Evolutionary conservation across 2,888 invertebrate species (phyloP).

Genomic region (Kuschelorhynchus macadamiae): DNA sequence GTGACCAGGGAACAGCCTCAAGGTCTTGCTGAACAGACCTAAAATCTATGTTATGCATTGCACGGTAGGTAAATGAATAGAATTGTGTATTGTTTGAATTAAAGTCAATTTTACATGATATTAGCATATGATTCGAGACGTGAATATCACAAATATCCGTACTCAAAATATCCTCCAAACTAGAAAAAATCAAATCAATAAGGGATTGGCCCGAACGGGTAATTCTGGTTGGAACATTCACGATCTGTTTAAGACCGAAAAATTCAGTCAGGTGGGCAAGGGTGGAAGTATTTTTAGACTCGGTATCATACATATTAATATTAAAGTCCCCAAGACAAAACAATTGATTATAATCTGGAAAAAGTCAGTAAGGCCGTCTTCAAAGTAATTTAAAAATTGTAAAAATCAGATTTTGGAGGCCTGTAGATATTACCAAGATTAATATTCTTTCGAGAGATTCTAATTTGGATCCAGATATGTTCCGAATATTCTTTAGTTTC

Average conservation of each 20-base stretch:
- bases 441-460: no score
- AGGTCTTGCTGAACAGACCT: neutral
- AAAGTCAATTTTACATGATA: no score
- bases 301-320: neutral
- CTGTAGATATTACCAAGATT: no score
- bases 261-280: no score
- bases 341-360: neutral
- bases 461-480: neutral
- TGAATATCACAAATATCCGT: no score
- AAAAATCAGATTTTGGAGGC: neutral
- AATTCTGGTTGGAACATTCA: neutral
- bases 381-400: neutral
- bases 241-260: neutral
- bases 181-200: no score
- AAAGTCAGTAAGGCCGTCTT: constrained; percentile 1
- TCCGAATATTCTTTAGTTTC: neutral
- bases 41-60: no score
- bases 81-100: no score
- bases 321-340: constrained; percentile 4
- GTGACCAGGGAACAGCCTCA: neutral
- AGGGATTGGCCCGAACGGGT: neutral
- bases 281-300: no score
- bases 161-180: no score
- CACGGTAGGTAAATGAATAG: no score
- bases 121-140: no score